phyloP scores from a whole-genome alignment of 2,797 vertebrate genomes.

The Channa striata region DNA sequence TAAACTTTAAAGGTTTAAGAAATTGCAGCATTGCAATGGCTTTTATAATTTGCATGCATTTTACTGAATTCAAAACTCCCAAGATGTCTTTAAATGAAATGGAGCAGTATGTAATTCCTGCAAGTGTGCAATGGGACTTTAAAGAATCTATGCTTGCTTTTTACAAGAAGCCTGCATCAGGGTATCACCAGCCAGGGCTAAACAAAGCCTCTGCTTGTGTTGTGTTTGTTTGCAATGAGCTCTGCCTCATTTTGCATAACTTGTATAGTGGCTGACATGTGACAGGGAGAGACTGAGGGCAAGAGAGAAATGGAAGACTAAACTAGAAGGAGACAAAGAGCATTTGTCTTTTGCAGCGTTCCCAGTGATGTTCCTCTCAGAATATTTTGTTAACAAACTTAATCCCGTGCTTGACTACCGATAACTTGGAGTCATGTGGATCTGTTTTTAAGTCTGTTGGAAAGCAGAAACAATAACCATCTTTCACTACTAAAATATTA shows the following conservation, averaged over 20 bases:
- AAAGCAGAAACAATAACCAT: constrained; percentile 23
- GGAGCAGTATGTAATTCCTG: constrained; percentile 1
- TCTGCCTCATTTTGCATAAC: constrained; percentile 85
- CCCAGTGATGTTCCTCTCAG: constrained; percentile 53
- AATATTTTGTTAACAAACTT: constrained; percentile 80
- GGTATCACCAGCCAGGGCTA: constrained; percentile 54
- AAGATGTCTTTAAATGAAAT: background rate
- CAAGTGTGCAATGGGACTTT: constrained; percentile 3
- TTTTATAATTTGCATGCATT: background rate
- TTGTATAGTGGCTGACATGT: constrained; percentile 84
- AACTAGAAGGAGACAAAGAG: constrained; percentile 74
- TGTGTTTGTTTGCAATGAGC: constrained; percentile 84
- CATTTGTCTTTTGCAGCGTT: constrained; percentile 70
- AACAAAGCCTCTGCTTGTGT: constrained; percentile 85
- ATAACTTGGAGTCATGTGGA: constrained; percentile 74
- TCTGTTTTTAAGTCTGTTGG: constrained; percentile 43
- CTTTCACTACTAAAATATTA: constrained; percentile 41
- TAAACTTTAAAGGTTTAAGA: background rate
- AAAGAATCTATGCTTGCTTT: constrained; percentile 44
- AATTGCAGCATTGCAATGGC: background rate
- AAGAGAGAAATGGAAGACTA: constrained; percentile 67
- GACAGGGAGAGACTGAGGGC: constrained; percentile 75
- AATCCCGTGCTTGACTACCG: constrained; percentile 67
- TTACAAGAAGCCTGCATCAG: constrained; percentile 63
- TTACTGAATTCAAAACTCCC: background rate